phyloP scores from a whole-genome alignment of 2,113 vertebrate species.

The Carlito syrichta region DNA sequence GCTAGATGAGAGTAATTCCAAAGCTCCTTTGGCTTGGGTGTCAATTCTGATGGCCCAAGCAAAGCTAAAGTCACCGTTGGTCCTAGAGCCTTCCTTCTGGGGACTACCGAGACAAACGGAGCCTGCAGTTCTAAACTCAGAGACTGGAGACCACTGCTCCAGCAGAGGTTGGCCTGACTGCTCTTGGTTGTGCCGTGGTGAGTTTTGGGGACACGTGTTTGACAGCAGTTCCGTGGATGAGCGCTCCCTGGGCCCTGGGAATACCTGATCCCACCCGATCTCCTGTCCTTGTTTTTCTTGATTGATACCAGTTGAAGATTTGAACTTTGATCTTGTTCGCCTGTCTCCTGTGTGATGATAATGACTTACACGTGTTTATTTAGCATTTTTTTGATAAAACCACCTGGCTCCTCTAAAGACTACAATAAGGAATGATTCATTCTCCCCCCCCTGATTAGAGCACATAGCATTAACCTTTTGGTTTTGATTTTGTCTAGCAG shows the following conservation, averaged over 20 bases:
- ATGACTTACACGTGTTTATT: slow-evolving; percentile 54
- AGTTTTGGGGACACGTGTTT: background rate
- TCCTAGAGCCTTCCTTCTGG: background rate
- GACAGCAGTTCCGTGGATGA: background rate
- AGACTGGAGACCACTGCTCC: background rate
- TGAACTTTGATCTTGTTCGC: slow-evolving; percentile 34
- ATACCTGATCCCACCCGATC: background rate
- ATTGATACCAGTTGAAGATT: slow-evolving; percentile 26
- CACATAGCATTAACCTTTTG: background rate
- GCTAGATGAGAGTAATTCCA: background rate
- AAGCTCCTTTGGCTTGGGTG: background rate
- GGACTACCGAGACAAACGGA: background rate
- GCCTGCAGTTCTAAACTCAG: background rate
- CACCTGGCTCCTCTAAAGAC: slow-evolving; percentile 53
- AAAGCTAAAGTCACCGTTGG: background rate
- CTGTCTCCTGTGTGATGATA: slow-evolving; percentile 48
- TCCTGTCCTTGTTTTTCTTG: slow-evolving; percentile 18
- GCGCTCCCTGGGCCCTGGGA: background rate
- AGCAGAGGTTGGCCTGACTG: background rate
- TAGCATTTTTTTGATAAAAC: slow-evolving; percentile 46
- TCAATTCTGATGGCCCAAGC: background rate
- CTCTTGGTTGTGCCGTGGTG: background rate
- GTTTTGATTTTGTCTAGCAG: background rate
- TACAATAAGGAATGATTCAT: background rate
- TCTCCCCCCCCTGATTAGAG: background rate